Evolutionary conservation across 2,888 invertebrate genomes (phyloP).

Genomic region (Galeopsomyia nigrocyanea): DNA sequence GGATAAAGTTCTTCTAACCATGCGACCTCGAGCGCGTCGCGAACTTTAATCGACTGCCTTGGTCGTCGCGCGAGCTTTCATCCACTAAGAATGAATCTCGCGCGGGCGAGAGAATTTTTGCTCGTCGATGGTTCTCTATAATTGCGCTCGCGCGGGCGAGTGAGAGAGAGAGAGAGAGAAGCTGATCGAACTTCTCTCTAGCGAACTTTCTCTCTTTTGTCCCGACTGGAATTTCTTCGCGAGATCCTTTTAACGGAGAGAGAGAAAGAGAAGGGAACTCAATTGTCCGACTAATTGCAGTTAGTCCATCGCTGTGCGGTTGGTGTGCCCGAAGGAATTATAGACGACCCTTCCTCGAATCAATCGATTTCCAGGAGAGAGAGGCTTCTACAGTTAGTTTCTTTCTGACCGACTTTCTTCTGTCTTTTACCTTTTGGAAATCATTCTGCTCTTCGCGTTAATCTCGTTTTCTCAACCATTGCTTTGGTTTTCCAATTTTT

Average conservation of each 20-base stretch:
- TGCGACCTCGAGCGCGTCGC: too few relatives aligned
- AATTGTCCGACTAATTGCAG: conserved; percentile 65
- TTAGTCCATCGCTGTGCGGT: conserved; percentile 50
- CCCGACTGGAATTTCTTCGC: conserved; percentile 47
- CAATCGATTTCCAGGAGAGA: conserved; percentile 42
- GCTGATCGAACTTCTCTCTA: conserved; percentile 12
- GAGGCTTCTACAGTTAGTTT: neutral
- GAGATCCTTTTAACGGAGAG: conserved; percentile 56
- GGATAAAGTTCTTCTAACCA: too few relatives aligned
- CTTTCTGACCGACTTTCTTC: too few relatives aligned
- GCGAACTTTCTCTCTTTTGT: conserved; percentile 19
- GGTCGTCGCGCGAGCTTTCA: too few relatives aligned
- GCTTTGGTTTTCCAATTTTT: too few relatives aligned
- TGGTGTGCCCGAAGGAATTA: conserved; percentile 26
- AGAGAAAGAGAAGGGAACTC: conserved; percentile 50
- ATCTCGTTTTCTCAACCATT: too few relatives aligned
- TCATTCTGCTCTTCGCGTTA: too few relatives aligned
- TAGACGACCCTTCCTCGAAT: conserved; percentile 5
- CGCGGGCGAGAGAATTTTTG: neutral
- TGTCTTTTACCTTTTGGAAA: too few relatives aligned
- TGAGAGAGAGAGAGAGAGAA: too few relatives aligned
- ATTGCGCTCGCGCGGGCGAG: too few relatives aligned
- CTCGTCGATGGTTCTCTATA: neutral
- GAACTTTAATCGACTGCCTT: too few relatives aligned
- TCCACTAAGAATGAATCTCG: too few relatives aligned